These are phyloP conservation scores for Lagodon rhomboides DNA, from an alignment of 2,797 vertebrate species.

Conservation along the genomic window DNA sequence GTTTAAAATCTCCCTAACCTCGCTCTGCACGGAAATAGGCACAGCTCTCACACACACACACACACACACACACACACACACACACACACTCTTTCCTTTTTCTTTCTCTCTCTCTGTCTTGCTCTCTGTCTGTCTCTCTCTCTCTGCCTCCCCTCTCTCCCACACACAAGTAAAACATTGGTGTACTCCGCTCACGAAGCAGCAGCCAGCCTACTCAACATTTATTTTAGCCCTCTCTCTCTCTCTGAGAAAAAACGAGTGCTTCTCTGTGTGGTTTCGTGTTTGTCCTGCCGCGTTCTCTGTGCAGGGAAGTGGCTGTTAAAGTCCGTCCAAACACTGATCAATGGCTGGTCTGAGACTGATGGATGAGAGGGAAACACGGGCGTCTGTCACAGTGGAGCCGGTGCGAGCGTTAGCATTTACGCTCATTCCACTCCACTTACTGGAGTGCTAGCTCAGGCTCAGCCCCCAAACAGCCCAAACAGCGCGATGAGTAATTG, in stretches of 20 bases:
- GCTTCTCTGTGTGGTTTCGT: slow-evolving; percentile 37
- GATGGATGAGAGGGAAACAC: slow-evolving; percentile 45
- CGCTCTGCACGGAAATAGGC: background rate
- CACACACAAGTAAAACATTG: slow-evolving; percentile 73
- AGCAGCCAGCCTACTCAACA: slow-evolving; percentile 76
- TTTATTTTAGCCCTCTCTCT: slow-evolving; percentile 71
- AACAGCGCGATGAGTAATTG: slow-evolving; percentile 46
- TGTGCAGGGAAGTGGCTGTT: slow-evolving; percentile 51
- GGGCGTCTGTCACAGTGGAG: slow-evolving; percentile 57
- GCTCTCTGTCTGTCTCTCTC: slow-evolving; percentile 17
- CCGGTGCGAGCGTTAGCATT: slow-evolving; percentile 11
- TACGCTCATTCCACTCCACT: slow-evolving; percentile 53
- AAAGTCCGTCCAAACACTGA: slow-evolving; percentile 54
- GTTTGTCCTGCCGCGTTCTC: slow-evolving; percentile 15
- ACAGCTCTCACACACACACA: background rate
- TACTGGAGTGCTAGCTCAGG: slow-evolving; percentile 48
- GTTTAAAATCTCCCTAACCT: slow-evolving; percentile 51
- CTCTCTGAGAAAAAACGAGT: slow-evolving; percentile 31
- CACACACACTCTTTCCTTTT: slow-evolving; percentile 14
- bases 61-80: background rate
- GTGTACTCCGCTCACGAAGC: slow-evolving; percentile 70
- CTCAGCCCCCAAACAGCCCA: slow-evolving; percentile 32
- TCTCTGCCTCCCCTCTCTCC: slow-evolving; percentile 58
- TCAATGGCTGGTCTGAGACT: slow-evolving; percentile 58
- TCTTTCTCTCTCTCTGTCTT: slow-evolving; percentile 15